These are phyloP conservation scores for Mus pahari DNA, from an alignment of 2,113 vertebrate species.

Conservation along the genomic window DNA sequence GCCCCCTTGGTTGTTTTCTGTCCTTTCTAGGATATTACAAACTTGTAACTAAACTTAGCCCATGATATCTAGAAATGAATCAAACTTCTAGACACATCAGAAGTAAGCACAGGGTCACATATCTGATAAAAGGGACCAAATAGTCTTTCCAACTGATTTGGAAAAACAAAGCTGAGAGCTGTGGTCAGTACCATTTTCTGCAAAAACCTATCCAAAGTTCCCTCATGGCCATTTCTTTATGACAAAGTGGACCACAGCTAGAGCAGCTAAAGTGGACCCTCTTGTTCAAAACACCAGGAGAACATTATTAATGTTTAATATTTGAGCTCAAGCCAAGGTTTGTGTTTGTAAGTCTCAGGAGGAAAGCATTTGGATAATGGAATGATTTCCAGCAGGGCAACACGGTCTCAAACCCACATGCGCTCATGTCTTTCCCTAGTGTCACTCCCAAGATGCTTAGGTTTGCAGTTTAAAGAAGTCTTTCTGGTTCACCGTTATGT, in stretches of 20 bases:
- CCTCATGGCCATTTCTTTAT: slow-evolving; percentile 45
- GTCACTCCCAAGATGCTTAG: slow-evolving; percentile 62
- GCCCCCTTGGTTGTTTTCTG: neutral
- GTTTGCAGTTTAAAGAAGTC: slow-evolving; percentile 78
- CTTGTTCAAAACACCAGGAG: slow-evolving; percentile 74
- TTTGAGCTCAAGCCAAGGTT: slow-evolving; percentile 62
- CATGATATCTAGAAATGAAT: neutral
- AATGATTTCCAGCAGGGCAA: slow-evolving; percentile 76
- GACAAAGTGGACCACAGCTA: neutral
- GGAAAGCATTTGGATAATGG: slow-evolving; percentile 72
- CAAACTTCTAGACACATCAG: neutral
- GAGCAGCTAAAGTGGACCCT: slow-evolving; percentile 14
- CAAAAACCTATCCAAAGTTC: slow-evolving; percentile 41
- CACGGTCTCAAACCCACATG: slow-evolving; percentile 61
- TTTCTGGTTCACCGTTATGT: slow-evolving; percentile 70
- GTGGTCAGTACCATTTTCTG: slow-evolving; percentile 14
- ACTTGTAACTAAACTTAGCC: neutral
- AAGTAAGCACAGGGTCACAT: slow-evolving; percentile 37
- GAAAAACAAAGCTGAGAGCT: slow-evolving; percentile 64
- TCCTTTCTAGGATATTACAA: neutral
- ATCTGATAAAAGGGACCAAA: slow-evolving; percentile 38
- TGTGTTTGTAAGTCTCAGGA: slow-evolving; percentile 72
- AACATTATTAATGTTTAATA: slow-evolving; percentile 74
- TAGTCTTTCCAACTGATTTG: slow-evolving; percentile 28
- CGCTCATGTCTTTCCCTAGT: slow-evolving; percentile 43